Percentiles rank a stretch among this genome's conserved stretches.
Evolutionary conservation across 1,140 invertebrate genomes (phyloP).

Genomic region (Drosophila orena): DNA sequence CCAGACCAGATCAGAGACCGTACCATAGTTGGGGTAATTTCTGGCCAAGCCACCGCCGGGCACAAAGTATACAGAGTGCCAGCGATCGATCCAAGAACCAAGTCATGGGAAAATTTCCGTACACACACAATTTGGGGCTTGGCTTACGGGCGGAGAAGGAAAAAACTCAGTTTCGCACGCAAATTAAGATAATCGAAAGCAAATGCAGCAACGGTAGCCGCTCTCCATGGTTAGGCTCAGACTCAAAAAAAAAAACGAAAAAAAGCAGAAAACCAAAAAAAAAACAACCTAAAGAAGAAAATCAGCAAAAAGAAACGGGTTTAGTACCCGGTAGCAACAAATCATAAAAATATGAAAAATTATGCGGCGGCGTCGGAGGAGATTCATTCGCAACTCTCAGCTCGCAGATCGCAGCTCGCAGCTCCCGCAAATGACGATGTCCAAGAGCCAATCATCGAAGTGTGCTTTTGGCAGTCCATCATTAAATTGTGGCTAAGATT

Average conservation of each 20-base stretch:
- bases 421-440: constrained; percentile 34
- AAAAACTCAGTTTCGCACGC: constrained; percentile 84
- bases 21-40: constrained; percentile 74
- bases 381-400: constrained; percentile 13
- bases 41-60: constrained; percentile 80
- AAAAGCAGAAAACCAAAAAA: constrained; percentile 13
- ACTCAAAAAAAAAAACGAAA: constrained; percentile 16
- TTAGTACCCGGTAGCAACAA: constrained; percentile 83
- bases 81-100: constrained; percentile 36
- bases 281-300: constrained; percentile 16
- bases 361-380: constrained; percentile 68
- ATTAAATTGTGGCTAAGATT: constrained; percentile 83
- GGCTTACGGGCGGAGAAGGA: constrained; percentile 67
- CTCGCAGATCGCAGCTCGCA: constrained; percentile 1
- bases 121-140: constrained; percentile 84
- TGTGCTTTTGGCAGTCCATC: constrained; percentile 83
- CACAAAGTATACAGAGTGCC: constrained; percentile 64
- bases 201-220: constrained; percentile 79
- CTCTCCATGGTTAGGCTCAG: constrained; percentile 74
- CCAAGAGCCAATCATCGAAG: constrained; percentile 66
- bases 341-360: constrained; percentile 84
- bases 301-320: constrained; percentile 60
- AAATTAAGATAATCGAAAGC: constrained; percentile 85
- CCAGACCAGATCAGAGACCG: constrained; percentile 14
- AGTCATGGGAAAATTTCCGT: constrained; percentile 83